These are phyloP conservation scores for Alentia gelatinosa DNA, from an alignment of 2,888 invertebrate genomes.

Conservation along the genomic window DNA sequence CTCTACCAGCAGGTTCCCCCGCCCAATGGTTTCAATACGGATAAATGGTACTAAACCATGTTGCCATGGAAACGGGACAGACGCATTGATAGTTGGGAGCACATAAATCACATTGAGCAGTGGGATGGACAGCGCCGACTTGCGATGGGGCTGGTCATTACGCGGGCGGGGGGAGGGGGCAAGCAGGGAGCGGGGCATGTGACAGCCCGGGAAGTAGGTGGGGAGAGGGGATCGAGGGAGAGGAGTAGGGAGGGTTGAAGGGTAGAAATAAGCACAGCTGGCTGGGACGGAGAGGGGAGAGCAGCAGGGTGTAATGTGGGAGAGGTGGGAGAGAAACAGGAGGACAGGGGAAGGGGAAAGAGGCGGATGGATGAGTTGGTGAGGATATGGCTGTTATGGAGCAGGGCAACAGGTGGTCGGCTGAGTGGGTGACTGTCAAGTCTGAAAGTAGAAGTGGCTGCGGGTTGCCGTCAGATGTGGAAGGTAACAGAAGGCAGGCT, in stretches of 20 bases:
- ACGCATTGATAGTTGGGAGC: conserved; percentile 10
- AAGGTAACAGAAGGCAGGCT: neutral
- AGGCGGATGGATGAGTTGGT: no score
- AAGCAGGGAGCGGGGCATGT: neutral
- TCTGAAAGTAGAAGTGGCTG: no score
- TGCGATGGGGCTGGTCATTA: neutral
- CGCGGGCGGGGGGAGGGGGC: neutral
- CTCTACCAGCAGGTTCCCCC: neutral
- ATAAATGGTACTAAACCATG: neutral
- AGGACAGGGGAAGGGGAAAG: neutral
- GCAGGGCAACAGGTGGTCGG: no score
- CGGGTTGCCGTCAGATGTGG: no score
- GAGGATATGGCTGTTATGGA: no score
- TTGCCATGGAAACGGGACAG: conserved; percentile 16
- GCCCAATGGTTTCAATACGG: neutral
- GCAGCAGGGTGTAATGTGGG: neutral
- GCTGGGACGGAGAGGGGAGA: neutral
- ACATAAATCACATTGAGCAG: neutral
- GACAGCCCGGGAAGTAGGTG: neutral
- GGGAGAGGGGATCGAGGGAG: neutral
- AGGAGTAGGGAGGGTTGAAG: neutral
- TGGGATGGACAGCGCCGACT: neutral
- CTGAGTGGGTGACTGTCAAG: no score
- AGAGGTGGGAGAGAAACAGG: neutral
- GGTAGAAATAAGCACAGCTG: no score